Evolutionary conservation across 2,888 invertebrate genomes (phyloP), one percentile per base, ranked within the genome.

Genomic region (Chamaedrilus cognettii): DNA sequence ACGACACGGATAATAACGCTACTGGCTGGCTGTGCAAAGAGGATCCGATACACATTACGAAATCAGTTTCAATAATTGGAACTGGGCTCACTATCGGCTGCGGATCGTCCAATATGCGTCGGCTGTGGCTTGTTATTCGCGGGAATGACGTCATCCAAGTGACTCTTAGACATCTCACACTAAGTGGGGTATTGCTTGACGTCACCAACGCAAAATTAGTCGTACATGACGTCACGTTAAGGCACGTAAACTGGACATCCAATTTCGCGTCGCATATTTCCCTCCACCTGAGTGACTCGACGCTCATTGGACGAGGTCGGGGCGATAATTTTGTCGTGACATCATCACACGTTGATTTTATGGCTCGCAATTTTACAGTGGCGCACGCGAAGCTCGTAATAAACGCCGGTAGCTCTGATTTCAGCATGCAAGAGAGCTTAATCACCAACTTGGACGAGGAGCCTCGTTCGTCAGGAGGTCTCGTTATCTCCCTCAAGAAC

Each of bases 121-220:
- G 33, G n/a, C 42, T 60, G 19, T 26, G 19, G 23, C 0, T 60
- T 11, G 4, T 3, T 3, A 35, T 42, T 1, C 23, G 42, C 34
- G 60, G 42, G 15, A 35, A 35, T 60, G 60, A 60, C 60, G 42
- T 60, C 60, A 58, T 58, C n/a, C 19, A 11, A 26, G 4, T 60
- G 30, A 35, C 11, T 2, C 15, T 60, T 7, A 2, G 42, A 30
- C 33, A 42, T n/a, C 4, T 60, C 0, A 35, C 30, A 26, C 30
- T 35, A 15, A 33, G 34, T 15, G 28, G 42, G 15, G 23, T 60
- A 2, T 3, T 60, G 2, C 42, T 60, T 7, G 11, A 26, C 26
- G 42, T 60, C 19, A 30, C 34, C 5, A 33, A 33, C n/a, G 42
- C 60, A 3, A 30, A 35, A 5, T 19, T 60, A 2, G 19, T 15